These are phyloP conservation scores for Colletes gigas DNA, from an alignment of 1,140 invertebrate species.

Conservation along the genomic window DNA sequence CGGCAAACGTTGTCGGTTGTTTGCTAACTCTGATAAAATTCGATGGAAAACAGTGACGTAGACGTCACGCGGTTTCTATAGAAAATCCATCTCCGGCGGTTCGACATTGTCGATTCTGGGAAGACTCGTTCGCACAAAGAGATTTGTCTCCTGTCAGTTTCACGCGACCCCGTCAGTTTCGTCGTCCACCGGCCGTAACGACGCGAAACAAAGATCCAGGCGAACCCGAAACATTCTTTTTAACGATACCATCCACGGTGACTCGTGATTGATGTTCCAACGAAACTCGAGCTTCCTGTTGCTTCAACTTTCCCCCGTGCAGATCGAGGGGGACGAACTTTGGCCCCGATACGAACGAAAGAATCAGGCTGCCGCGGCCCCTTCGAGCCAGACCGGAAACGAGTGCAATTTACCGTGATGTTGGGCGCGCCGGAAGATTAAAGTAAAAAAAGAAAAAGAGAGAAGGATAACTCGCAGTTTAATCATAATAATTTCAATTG, in stretches of 20 bases:
- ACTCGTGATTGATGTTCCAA: background rate
- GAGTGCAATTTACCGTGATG: slow-evolving; percentile 48
- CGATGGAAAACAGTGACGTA: background rate
- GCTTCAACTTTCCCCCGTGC: slow-evolving; percentile 1
- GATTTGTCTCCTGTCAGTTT: slow-evolving; percentile 28
- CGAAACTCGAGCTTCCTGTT: slow-evolving; percentile 14
- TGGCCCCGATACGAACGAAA: slow-evolving; percentile 30
- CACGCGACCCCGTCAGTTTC: background rate
- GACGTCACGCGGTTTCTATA: background rate
- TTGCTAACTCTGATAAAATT: background rate
- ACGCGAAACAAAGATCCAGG: slow-evolving; percentile 3
- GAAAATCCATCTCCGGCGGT: background rate
- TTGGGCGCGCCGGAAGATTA: slow-evolving; percentile 49
- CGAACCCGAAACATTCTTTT: background rate
- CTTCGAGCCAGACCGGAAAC: background rate
- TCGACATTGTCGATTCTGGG: background rate
- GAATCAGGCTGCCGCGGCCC: slow-evolving; percentile 6
- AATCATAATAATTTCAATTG: slow-evolving; percentile 73
- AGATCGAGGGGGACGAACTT: background rate
- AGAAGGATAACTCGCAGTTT: slow-evolving; percentile 42
- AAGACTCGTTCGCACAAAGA: too few species aligned
- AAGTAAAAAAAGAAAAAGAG: slow-evolving; percentile 50
- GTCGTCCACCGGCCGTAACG: too few species aligned
- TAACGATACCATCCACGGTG: slow-evolving; percentile 1
- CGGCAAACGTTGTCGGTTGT: background rate